Evolutionary conservation across 2,113 vertebrate genomes (phyloP).

Genomic region (Alligator mississippiensis): DNA sequence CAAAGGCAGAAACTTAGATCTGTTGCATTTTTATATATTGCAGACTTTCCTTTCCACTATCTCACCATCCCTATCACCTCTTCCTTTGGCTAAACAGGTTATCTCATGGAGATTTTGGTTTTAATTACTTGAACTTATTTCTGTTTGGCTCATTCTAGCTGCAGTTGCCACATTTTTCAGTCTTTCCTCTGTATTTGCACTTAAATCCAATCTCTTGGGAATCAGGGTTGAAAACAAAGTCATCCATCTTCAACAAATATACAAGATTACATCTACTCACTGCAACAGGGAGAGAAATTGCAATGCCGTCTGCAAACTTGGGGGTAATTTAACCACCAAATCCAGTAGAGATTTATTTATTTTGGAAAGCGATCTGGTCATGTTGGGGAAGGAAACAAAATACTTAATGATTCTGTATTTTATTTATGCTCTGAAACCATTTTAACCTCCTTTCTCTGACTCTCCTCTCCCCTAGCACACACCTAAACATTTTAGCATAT

Average conservation of each 20-base stretch:
- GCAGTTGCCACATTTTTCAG: constrained; percentile 11
- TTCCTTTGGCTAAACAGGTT: background rate
- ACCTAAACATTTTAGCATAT: background rate
- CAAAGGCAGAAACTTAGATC: background rate
- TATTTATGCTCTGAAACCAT: constrained; percentile 6
- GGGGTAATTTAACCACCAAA: background rate
- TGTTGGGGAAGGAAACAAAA: background rate
- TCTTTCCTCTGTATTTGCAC: background rate
- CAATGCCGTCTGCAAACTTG: background rate
- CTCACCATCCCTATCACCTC: background rate
- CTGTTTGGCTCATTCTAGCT: background rate
- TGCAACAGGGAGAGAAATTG: background rate
- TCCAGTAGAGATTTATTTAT: background rate
- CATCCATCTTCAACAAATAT: constrained; percentile 33
- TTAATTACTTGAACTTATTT: background rate
- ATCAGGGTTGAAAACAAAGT: constrained; percentile 24
- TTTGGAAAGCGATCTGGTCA: background rate
- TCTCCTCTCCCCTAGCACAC: background rate
- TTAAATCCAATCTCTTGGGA: constrained; percentile 19
- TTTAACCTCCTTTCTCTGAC: background rate
- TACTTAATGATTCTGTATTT: background rate
- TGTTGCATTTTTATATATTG: background rate
- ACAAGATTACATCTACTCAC: background rate
- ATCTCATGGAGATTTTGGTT: background rate
- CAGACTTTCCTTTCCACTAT: background rate